Conservation (phyloP, 2,113 vertebrate genomes). For the Phocoena sinus region DNA sequence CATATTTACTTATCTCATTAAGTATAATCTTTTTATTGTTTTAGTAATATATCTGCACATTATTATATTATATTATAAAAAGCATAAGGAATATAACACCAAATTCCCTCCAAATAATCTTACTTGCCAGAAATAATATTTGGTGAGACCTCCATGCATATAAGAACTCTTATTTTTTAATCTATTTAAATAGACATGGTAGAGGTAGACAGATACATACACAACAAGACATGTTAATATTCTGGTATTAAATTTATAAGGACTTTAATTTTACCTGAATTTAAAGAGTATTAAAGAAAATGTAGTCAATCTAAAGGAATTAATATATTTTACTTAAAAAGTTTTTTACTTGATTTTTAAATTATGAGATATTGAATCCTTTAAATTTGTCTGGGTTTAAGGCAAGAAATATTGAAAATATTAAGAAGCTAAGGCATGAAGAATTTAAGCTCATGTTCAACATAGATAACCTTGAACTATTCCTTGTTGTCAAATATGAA, state of each 20-base stretch:
- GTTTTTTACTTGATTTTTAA: not conserved
- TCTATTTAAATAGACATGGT: not conserved
- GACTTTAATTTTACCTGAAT: not conserved
- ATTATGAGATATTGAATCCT: not conserved
- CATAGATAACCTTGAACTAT: not conserved
- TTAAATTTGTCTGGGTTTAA: not conserved
- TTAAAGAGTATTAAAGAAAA: not conserved
- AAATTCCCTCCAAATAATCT: not conserved
- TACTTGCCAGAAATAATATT: not conserved
- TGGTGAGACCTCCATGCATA: not conserved
- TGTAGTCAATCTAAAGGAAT: not conserved
- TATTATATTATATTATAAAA: not conserved
- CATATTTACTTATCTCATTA: not conserved
- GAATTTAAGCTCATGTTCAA: not conserved
- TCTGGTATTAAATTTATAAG: not conserved
- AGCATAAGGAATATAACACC: not conserved
- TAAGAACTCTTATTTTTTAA: not conserved
- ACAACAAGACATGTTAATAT: not conserved
- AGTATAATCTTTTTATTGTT: not conserved
- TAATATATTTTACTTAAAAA: not conserved
- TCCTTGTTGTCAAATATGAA: not conserved
- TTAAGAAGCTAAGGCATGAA: not conserved
- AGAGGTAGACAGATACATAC: not conserved
- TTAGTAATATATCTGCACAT: not conserved
- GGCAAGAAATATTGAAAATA: not conserved